phyloP scores from a whole-genome alignment of 2,797 vertebrate species.

The Chelonia mydas region DNA sequence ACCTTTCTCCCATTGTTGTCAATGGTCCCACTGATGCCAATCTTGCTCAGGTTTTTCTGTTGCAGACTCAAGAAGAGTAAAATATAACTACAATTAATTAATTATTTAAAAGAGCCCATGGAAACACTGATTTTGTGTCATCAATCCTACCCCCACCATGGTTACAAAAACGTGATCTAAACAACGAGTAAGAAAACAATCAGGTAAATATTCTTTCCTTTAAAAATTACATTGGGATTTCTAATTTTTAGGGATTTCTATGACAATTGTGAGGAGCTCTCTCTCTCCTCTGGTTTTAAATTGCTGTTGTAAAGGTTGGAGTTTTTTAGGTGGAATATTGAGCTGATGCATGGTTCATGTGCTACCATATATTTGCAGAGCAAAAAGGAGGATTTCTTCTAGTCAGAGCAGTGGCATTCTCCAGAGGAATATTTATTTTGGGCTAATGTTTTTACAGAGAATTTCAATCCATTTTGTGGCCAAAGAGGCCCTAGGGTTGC shows the following conservation, averaged over 20 bases:
- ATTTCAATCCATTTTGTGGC: background rate
- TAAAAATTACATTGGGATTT: constrained; percentile 78
- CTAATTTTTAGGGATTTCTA: constrained; percentile 40
- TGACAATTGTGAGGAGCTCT: constrained; percentile 79
- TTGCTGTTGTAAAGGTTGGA: background rate
- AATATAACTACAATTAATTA: background rate
- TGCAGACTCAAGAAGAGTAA: background rate
- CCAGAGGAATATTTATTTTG: background rate
- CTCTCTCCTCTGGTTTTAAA: constrained; percentile 80
- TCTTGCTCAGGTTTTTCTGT: background rate
- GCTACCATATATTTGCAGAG: background rate
- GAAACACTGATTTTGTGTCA: constrained; percentile 31
- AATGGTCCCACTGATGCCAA: background rate
- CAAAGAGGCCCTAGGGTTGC: background rate
- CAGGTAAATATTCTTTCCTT: constrained; percentile 52
- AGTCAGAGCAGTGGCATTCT: background rate
- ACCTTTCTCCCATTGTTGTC: background rate
- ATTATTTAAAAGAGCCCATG: background rate
- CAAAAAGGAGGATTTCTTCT: background rate
- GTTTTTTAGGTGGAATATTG: background rate
- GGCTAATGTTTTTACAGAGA: background rate
- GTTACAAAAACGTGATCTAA: background rate
- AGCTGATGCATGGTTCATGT: background rate
- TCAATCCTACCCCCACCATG: background rate
- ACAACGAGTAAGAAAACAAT: background rate